phyloP scores from a whole-genome alignment of 2,888 invertebrate genomes.

The Bombylius discolor region DNA sequence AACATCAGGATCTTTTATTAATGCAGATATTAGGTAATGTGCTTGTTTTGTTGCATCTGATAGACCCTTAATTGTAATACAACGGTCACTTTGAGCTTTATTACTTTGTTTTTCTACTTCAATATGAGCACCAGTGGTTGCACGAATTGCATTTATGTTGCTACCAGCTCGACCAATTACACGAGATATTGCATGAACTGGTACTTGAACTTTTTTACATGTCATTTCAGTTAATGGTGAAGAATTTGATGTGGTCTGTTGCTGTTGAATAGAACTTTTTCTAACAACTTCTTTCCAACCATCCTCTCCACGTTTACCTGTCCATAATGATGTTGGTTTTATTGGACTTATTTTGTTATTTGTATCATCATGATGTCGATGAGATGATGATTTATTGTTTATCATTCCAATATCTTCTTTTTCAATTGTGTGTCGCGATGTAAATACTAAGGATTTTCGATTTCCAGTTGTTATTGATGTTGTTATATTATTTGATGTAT shows the following conservation, averaged over 20 bases:
- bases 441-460: slow-evolving; percentile 55
- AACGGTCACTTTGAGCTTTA: slow-evolving; percentile 84
- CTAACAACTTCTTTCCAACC: slow-evolving; percentile 96
- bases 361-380: slow-evolving; percentile 7
- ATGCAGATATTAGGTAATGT: slow-evolving; percentile 73
- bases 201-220: slow-evolving; percentile 87
- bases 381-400: not conserved
- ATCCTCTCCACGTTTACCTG: slow-evolving; percentile 63
- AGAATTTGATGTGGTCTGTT: slow-evolving; percentile 18
- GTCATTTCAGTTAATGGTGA: slow-evolving; percentile 35
- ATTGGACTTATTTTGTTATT: slow-evolving; percentile 4
- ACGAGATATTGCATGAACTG: slow-evolving; percentile 86
- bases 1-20: slow-evolving; percentile 92
- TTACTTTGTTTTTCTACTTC: slow-evolving; percentile 91
- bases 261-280: slow-evolving; percentile 53
- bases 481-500: not conserved
- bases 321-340: slow-evolving; percentile 13
- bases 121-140: slow-evolving; percentile 93
- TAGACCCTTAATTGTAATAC: slow-evolving; percentile 90
- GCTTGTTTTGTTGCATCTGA: slow-evolving; percentile 88
- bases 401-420: slow-evolving; percentile 42
- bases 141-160: slow-evolving; percentile 96
- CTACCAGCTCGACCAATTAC: slow-evolving; percentile 95
- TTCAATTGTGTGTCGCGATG: slow-evolving; percentile 56
- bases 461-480: slow-evolving; percentile 22